phyloP scores from a whole-genome alignment of 2,113 vertebrate genomes.

The Microtus ochrogaster region DNA sequence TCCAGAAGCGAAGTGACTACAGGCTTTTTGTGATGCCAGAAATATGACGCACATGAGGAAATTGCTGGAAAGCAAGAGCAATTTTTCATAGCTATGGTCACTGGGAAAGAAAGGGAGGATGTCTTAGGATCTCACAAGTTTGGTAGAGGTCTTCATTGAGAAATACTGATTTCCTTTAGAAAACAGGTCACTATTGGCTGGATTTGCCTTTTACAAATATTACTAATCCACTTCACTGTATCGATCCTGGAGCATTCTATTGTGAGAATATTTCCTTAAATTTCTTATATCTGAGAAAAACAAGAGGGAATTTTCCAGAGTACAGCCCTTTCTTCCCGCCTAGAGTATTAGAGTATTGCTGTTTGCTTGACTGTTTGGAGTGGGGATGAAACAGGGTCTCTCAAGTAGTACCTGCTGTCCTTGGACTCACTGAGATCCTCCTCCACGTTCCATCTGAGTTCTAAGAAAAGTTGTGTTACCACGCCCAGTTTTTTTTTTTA shows the following conservation, averaged over 20 bases:
- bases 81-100: not conserved
- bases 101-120: not conserved
- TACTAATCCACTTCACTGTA: not conserved
- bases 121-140: not conserved
- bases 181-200: not conserved
- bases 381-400: not conserved
- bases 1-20: not conserved
- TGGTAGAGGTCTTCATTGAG: not conserved
- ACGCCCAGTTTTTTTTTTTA: not conserved
- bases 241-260: not conserved
- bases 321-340: not conserved
- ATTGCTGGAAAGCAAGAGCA: rapidly evolving
- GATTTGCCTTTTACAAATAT: not conserved
- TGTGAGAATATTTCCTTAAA: not conserved
- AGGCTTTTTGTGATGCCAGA: not conserved
- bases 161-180: not conserved
- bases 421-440: not conserved
- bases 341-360: not conserved
- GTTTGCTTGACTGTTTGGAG: not conserved
- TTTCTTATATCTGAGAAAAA: slow-evolving; percentile 15
- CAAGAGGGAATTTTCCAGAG: not conserved
- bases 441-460: rapidly evolving
- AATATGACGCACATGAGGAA: not conserved
- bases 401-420: not conserved
- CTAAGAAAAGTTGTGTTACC: too few relatives aligned